A percentile compares a stretch with the other conserved stretches of the same genome.
Evolutionary conservation across 2,113 vertebrate species (phyloP).

Genomic region (Otus sunia): DNA sequence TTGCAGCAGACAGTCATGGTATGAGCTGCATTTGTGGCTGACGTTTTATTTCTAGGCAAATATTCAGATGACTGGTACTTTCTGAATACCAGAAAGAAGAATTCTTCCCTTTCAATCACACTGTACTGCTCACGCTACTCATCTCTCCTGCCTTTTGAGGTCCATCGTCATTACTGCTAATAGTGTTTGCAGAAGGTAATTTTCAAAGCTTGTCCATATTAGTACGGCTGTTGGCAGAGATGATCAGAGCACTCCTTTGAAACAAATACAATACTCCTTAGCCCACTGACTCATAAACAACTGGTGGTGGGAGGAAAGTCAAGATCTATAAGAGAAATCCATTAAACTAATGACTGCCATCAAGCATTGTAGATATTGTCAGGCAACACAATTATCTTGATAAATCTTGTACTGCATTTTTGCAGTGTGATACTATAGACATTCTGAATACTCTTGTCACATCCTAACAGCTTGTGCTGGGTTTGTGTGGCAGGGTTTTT

Average conservation of each 20-base stretch:
- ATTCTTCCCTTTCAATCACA: neutral
- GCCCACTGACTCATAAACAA: neutral
- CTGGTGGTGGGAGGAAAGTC: neutral
- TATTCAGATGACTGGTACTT: neutral
- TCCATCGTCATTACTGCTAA: neutral
- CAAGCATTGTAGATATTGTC: neutral
- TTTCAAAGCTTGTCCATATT: neutral
- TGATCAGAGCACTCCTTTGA: accelerated
- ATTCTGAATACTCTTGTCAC: neutral
- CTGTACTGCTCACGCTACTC: neutral
- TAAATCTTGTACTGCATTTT: neutral
- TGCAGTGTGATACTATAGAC: neutral
- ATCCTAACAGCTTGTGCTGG: neutral
- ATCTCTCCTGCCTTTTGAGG: accelerated
- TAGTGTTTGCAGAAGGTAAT: neutral
- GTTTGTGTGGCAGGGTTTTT: too few species aligned
- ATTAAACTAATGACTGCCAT: neutral
- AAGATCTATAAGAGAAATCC: neutral
- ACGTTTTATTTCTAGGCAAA: neutral
- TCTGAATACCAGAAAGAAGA: neutral
- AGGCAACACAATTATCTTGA: neutral
- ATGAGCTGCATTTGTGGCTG: neutral
- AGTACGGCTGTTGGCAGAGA: neutral
- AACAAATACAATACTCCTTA: neutral
- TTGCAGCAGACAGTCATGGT: neutral